Conservation (phyloP, 2,797 vertebrate genomes). For the Oreonectes daqikongensis region DNA sequence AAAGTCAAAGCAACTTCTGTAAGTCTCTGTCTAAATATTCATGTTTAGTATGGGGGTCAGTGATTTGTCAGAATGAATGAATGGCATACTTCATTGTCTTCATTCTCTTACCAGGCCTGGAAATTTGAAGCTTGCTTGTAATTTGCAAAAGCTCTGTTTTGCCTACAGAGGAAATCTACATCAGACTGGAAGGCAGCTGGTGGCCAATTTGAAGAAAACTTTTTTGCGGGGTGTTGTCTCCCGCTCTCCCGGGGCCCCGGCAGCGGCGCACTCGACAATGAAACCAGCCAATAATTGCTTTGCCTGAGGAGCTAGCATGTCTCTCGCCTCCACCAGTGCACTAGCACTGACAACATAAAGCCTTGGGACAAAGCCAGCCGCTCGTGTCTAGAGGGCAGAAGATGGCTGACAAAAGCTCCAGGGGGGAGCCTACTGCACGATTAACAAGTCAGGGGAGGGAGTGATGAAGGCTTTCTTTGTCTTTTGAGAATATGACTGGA, state of each 20-base stretch:
- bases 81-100: not conserved
- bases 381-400: conserved; percentile 52
- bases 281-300: conserved; percentile 73
- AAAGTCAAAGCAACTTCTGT: not conserved
- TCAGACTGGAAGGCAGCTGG: conserved; percentile 32
- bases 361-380: conserved; percentile 57
- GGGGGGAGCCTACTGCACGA: conserved; percentile 29
- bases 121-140: conserved; percentile 18
- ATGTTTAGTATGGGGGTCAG: not conserved
- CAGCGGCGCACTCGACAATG: conserved; percentile 68
- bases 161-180: conserved; percentile 32
- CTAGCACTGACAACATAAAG: conserved; percentile 58
- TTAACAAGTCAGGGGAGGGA: conserved; percentile 39
- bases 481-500: conserved; percentile 25
- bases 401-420: conserved; percentile 53
- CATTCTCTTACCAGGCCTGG: no score
- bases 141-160: conserved; percentile 18
- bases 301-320: conserved; percentile 70
- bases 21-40: not conserved
- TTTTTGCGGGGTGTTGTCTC: conserved; percentile 41
- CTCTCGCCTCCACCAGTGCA: conserved; percentile 64
- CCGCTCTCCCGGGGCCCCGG: conserved; percentile 50
- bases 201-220: conserved; percentile 36
- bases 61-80: not conserved
- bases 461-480: not conserved